A percentile compares a stretch with the other conserved stretches of the same genome.
These are phyloP conservation scores for Capitulum mitella DNA, from an alignment of 2,888 invertebrate genomes.

Conservation along the genomic window DNA sequence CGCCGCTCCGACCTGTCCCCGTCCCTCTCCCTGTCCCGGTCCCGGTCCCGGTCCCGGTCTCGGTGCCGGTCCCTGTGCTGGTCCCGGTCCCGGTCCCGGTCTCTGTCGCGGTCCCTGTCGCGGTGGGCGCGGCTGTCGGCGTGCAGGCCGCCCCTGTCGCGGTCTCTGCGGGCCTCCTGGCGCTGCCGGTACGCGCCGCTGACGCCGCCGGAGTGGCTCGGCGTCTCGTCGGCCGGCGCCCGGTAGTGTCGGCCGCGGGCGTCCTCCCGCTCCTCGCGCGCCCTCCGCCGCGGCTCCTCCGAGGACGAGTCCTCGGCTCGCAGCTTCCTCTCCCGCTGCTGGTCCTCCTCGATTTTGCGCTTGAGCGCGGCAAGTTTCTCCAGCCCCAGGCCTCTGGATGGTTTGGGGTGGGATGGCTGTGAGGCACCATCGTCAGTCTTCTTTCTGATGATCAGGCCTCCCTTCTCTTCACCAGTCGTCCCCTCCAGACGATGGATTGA, in stretches of 20 bases:
- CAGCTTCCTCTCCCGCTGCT: conserved; percentile 27
- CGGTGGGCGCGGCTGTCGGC: conserved; percentile 30
- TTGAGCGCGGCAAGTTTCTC: conserved; percentile 64
- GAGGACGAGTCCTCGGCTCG: background rate
- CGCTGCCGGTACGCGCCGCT: conserved; percentile 68
- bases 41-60: conserved; percentile 42
- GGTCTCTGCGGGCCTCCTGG: conserved; percentile 51
- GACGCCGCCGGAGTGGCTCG: conserved; percentile 88
- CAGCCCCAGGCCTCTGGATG: conserved; percentile 66
- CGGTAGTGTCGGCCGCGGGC: conserved; percentile 58
- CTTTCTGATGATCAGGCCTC: conserved; percentile 34
- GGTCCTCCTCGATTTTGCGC: conserved; percentile 36
- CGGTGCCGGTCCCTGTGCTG: conserved; percentile 44
- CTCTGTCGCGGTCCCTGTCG: conserved; percentile 45
- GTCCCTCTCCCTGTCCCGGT: conserved; percentile 40
- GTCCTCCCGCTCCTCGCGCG: background rate
- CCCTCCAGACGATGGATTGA: conserved; percentile 32
- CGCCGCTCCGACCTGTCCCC: conserved; percentile 32
- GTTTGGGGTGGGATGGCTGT: conserved; percentile 35
- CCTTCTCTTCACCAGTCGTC: conserved; percentile 29
- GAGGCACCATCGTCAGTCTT: conserved; percentile 33
- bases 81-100: conserved; percentile 49
- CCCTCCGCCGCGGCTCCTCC: background rate
- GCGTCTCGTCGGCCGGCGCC: conserved; percentile 74
- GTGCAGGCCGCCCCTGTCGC: conserved; percentile 31